These are phyloP conservation scores for Pseudochirops cupreus DNA, from an alignment of 2,797 vertebrate species.

Conservation along the genomic window DNA sequence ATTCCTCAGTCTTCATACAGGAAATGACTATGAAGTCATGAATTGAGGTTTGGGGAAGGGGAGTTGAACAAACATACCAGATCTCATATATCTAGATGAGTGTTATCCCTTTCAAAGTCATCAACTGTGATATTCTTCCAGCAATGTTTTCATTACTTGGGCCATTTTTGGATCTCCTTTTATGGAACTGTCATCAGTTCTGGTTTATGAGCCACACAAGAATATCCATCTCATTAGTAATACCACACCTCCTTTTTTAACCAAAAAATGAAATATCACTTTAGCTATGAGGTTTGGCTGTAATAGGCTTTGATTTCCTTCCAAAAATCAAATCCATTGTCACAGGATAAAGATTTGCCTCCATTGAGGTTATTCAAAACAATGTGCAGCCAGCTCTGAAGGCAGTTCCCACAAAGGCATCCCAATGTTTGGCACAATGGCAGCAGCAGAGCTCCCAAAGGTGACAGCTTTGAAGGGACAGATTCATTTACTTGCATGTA, in stretches of 20 bases:
- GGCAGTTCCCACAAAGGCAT: slow-evolving; percentile 29
- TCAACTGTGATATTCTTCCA: slow-evolving; percentile 17
- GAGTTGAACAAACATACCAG: slow-evolving; percentile 20
- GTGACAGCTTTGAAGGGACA: slow-evolving; percentile 32
- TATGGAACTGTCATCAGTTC: neutral
- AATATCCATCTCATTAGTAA: neutral
- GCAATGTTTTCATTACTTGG: slow-evolving; percentile 9
- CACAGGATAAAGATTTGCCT: slow-evolving; percentile 28
- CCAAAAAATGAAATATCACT: slow-evolving; percentile 10
- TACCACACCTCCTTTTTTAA: neutral
- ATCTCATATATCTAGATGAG: neutral
- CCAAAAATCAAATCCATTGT: slow-evolving; percentile 39
- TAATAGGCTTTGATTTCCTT: slow-evolving; percentile 27
- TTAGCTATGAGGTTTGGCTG: slow-evolving; percentile 22
- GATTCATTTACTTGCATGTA: slow-evolving; percentile 55
- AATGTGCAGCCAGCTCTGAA: neutral
- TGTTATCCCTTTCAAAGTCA: slow-evolving; percentile 15
- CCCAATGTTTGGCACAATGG: slow-evolving; percentile 33
- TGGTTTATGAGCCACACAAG: neutral
- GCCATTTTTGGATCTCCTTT: slow-evolving; percentile 12
- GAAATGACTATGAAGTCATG: slow-evolving; percentile 41
- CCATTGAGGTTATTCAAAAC: slow-evolving; percentile 8
- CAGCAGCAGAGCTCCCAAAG: slow-evolving; percentile 25
- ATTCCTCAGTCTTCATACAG: slow-evolving; percentile 19
- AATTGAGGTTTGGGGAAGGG: slow-evolving; percentile 26